Evolutionary conservation across 1,140 invertebrate species (phyloP).

Genomic region (Platyscapa corneri): DNA sequence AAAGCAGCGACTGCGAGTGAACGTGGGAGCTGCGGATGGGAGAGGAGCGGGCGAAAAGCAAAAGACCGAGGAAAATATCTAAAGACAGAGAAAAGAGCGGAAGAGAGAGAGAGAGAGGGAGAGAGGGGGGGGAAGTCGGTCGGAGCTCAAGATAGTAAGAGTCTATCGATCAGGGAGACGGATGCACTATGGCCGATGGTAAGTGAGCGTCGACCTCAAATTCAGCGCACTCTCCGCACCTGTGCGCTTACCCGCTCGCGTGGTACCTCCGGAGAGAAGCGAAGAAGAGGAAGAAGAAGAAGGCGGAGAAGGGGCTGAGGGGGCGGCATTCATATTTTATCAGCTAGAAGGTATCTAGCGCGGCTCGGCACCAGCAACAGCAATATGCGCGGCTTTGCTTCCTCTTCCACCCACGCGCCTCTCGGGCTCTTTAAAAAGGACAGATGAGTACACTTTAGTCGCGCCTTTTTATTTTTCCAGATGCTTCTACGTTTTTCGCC

Average conservation of each 20-base stretch:
- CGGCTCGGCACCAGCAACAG: background rate
- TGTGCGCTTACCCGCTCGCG: conserved; percentile 8
- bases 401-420: background rate
- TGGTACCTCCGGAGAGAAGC: background rate
- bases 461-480: background rate
- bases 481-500: background rate
- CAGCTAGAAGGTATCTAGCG: conserved; percentile 31
- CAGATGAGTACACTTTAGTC: conserved; percentile 41
- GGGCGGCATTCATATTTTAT: conserved; percentile 48
- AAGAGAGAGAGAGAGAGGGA: too few species aligned
- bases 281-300: background rate
- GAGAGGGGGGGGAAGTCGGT: background rate
- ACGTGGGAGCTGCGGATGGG: too few species aligned
- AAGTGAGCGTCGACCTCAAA: conserved; percentile 43
- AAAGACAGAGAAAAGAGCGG: conserved; percentile 5
- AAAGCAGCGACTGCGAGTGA: background rate
- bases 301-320: background rate
- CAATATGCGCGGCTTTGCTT: conserved; percentile 39
- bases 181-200: conserved; percentile 42
- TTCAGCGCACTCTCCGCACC: conserved; percentile 27
- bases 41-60: background rate
- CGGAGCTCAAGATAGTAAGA: conserved; percentile 35
- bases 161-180: conserved; percentile 44
- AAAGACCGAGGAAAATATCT: background rate
- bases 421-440: conserved; percentile 40